Evolutionary conservation across 2,113 vertebrate species (phyloP), one percentile per base, ranked within the genome.

Genomic region (Lontra canadensis): DNA sequence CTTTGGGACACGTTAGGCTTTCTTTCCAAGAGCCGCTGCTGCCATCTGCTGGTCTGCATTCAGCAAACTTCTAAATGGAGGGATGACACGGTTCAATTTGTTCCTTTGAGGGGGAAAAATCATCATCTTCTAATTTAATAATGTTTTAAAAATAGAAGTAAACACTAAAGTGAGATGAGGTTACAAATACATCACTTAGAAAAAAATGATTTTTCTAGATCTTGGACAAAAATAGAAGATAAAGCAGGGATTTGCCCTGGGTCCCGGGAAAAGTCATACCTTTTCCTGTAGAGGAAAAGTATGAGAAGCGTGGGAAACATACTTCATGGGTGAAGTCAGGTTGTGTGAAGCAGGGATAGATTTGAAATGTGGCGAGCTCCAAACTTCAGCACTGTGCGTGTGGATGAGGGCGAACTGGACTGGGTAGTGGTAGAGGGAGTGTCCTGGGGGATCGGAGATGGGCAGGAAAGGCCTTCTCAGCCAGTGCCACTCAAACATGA

Each of bases 21-120:
- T 83, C 79, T 91, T 88, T 88, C 52, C 65, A 44, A 76, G 21
- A 47, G 18, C 13, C 26, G 10, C 78, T 97, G 82, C 97, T 97
- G 98, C 98, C 98, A 81, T 71, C 98, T 98, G 92, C 95, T 97
- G 98, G 88, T 52, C 7, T 2, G 1, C 34, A 4, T 36, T 20
- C 42, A 63, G 44, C 31, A 42, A 61, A n/a, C 57, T 79, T 78
- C n/a, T 74, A 55, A 47, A 5, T 9, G 26, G 29, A 67, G n/a
- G 61, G 47, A 79, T 12, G 76, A 42, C 23, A 18, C 0, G 1
- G 8, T 47, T 93, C 29, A 15, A 0, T 84, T 63, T 76, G 71
- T 52, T 59, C 25, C 69, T 96, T 92, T 96, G 15, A 11, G 6
- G 6, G 6, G 59, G 14, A 67, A 52, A 23, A 39, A n/a, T 55